phyloP scores from a whole-genome alignment of 2,888 invertebrate genomes.

The Diplolepis rosae region DNA sequence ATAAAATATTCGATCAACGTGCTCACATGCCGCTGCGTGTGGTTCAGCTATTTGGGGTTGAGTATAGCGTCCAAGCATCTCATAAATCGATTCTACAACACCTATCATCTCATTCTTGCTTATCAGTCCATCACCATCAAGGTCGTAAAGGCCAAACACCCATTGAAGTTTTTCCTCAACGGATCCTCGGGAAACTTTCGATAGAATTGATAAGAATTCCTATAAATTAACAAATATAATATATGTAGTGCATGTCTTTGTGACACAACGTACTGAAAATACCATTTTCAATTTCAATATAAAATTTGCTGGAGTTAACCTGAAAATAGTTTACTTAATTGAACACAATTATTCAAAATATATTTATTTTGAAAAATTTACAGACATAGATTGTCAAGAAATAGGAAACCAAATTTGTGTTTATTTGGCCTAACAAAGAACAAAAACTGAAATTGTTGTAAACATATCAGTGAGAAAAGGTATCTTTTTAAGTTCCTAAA shows the following conservation, averaged over 20 bases:
- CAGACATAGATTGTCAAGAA: too few relatives aligned
- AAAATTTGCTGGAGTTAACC: too few relatives aligned
- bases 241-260: too few relatives aligned
- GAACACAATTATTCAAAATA: too few relatives aligned
- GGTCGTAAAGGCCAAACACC: conserved; percentile 91
- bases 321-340: too few relatives aligned
- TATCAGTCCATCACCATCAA: conserved; percentile 90
- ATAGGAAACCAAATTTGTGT: too few relatives aligned
- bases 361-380: too few relatives aligned
- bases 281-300: background rate
- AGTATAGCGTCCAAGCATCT: conserved; percentile 88
- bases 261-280: too few relatives aligned
- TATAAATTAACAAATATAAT: conserved; percentile 72
- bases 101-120: conserved; percentile 89
- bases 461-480: too few relatives aligned
- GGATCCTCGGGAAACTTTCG: conserved; percentile 88
- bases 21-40: conserved; percentile 83
- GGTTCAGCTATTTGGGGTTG: conserved; percentile 82
- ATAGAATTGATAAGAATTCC: conserved; percentile 90
- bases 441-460: too few relatives aligned
- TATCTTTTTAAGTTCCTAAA: too few relatives aligned
- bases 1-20: conserved; percentile 90
- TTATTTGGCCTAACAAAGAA: too few relatives aligned
- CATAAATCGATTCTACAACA: conserved; percentile 89
- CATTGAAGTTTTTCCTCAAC: conserved; percentile 90